Evolutionary conservation across 2,797 vertebrate genomes (phyloP), one percentile per base, ranked within the genome.

Genomic region (Argyrosomus regius): DNA sequence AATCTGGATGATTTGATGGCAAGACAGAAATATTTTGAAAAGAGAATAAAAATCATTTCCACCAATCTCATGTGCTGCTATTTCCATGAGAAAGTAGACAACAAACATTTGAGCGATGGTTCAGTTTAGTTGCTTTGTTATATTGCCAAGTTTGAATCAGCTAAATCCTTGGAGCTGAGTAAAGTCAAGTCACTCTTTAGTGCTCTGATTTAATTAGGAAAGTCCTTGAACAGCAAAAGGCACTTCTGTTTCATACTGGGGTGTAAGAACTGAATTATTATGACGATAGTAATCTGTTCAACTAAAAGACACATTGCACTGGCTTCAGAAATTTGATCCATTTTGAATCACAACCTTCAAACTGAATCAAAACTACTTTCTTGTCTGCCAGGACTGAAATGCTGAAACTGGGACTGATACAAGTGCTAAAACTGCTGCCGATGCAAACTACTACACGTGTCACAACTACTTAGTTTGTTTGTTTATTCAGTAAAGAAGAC

Each of bases 1-100:
- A 88, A 81, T 90, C 69, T 82, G 84, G 67, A 89, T 89, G 83
- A 91, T 89, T 88, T 86, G 79, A 89, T 87, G 75, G 75, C 46
- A 76, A 87, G 69, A 89, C 45, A 69, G 39, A 72, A 85, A 87
- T 85, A 73, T 87, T 88, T 81, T 49, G 16, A 72, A 75, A 73
- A 60, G 7, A 48, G 5, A 48, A 39, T 60, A 10, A 35, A 74
- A 69, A 72, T 45, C 6, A 10, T 28, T 63, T 72, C 20, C 46
- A 56, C 22, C 31, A 43, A 17, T 71, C 2, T 11, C 28, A 46
- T 46, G 1, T 45, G 52, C 14, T 68, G 49, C 31, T 17, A 28
- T 65, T 48, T 82, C 57, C 0, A 43, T 4, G 13, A 28, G 4
- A 50, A 62, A 48, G 9, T 0, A 63, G 13, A 48, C 2, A 53